A percentile compares a stretch with the other conserved stretches of the same genome.
These are phyloP conservation scores for Myrmecobius fasciatus DNA, from an alignment of 2,113 vertebrate species.

Conservation along the genomic window DNA sequence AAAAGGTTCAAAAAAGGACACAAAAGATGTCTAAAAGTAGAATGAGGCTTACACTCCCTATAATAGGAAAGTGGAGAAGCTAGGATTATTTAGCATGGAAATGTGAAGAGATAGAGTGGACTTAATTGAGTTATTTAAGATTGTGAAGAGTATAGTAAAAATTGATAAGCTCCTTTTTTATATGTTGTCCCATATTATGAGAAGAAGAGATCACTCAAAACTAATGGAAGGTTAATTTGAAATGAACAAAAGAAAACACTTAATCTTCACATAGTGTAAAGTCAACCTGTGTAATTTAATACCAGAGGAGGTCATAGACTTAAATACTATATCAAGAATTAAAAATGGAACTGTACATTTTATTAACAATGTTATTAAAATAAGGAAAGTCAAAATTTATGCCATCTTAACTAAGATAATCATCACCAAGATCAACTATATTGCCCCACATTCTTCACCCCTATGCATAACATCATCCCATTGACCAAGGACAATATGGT, in stretches of 20 bases:
- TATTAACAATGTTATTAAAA: conserved; percentile 39
- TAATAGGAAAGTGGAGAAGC: conserved; percentile 54
- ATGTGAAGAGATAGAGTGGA: conserved; percentile 62
- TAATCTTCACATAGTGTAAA: conserved; percentile 67
- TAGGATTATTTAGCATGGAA: conserved; percentile 69
- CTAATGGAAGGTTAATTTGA: conserved; percentile 75
- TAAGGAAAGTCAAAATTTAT: conserved; percentile 34
- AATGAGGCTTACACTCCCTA: conserved; percentile 57
- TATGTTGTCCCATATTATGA: conserved; percentile 67
- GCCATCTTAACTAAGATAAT: conserved; percentile 27
- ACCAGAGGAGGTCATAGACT: conserved; percentile 61
- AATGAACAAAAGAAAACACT: conserved; percentile 67
- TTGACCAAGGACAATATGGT: not conserved
- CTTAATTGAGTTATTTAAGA: conserved; percentile 80
- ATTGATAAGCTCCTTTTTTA: conserved; percentile 71
- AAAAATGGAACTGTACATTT: conserved; percentile 38
- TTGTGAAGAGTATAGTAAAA: conserved; percentile 72
- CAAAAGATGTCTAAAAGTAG: conserved; percentile 55
- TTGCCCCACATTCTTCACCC: not conserved
- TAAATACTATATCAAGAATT: conserved; percentile 50
- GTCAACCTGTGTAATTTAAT: conserved; percentile 69
- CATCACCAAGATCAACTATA: conserved; percentile 7
- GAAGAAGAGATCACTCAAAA: conserved; percentile 69
- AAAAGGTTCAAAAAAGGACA: conserved; percentile 68
- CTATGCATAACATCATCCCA: not conserved